Evolutionary conservation across 2,797 vertebrate species (phyloP).

Genomic region (Gephyroberyx darwinii): DNA sequence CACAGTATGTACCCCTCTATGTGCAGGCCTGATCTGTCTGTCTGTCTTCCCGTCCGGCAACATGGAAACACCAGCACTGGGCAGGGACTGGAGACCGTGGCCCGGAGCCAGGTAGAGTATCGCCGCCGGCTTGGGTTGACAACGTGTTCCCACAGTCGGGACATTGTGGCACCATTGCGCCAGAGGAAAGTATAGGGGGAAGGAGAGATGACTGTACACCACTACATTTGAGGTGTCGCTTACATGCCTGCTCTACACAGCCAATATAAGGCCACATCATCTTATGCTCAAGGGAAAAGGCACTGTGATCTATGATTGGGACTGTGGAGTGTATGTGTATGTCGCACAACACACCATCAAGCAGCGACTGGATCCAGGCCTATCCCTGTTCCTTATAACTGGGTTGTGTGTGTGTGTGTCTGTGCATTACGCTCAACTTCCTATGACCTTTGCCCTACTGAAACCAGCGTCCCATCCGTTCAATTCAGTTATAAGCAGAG

Average conservation of each 20-base stretch:
- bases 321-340: no score
- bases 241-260: conserved; percentile 22
- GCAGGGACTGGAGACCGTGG: conserved; percentile 21
- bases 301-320: neutral
- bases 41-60: conserved; percentile 27
- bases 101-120: conserved; percentile 39
- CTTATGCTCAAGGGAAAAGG: conserved; percentile 2
- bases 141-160: conserved; percentile 48
- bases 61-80: conserved; percentile 40
- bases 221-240: conserved; percentile 31
- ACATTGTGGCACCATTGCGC: conserved; percentile 52
- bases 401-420: conserved; percentile 1
- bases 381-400: neutral
- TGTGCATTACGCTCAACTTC: neutral
- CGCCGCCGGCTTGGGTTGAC: conserved; percentile 42
- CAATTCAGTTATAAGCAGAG: conserved; percentile 14
- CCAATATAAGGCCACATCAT: neutral
- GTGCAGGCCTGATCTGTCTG: conserved; percentile 29
- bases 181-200: conserved; percentile 32
- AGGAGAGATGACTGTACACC: conserved; percentile 31
- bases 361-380: neutral
- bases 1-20: conserved; percentile 21
- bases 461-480: conserved; percentile 10
- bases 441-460: conserved; percentile 4
- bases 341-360: no score